Conservation (phyloP, 2,888 invertebrate genomes). For the Sarcophaga rosellei region DNA sequence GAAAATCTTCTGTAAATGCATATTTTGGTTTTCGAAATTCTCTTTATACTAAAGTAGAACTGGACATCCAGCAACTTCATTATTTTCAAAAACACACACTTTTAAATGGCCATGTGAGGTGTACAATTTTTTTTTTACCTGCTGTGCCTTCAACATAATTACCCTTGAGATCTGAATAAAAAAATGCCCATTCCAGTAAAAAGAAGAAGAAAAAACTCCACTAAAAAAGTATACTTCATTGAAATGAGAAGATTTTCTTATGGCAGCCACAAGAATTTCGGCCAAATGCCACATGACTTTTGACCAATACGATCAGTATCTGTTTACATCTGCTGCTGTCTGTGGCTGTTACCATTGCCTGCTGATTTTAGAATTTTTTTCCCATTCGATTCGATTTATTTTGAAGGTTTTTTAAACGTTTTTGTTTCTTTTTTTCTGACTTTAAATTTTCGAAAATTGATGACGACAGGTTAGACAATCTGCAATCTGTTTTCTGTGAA, state of each 20-base stretch:
- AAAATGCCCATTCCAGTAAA: neutral
- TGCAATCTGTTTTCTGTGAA: constrained; percentile 62
- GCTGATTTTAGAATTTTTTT: constrained; percentile 71
- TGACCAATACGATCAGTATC: constrained; percentile 59
- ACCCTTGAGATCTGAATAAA: constrained; percentile 13
- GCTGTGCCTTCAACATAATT: constrained; percentile 51
- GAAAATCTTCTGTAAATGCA: neutral
- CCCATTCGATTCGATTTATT: constrained; percentile 47
- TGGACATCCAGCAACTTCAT: constrained; percentile 25
- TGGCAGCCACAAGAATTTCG: constrained; percentile 4
- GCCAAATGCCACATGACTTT: constrained; percentile 68
- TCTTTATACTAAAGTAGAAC: neutral
- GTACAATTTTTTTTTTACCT: constrained; percentile 37
- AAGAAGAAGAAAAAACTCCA: neutral
- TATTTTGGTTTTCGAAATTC: neutral
- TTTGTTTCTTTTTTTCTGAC: constrained; percentile 19
- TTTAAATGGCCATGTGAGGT: constrained; percentile 28
- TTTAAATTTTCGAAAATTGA: constrained; percentile 72
- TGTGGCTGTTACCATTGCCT: constrained; percentile 64
- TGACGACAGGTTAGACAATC: constrained; percentile 78
- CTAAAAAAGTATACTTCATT: neutral
- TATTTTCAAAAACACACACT: constrained; percentile 26
- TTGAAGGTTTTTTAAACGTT: constrained; percentile 38
- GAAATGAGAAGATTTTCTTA: constrained; percentile 2
- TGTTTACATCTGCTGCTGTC: constrained; percentile 68